Conservation (phyloP, 2,113 vertebrate species). For the Hystrix cristata region DNA sequence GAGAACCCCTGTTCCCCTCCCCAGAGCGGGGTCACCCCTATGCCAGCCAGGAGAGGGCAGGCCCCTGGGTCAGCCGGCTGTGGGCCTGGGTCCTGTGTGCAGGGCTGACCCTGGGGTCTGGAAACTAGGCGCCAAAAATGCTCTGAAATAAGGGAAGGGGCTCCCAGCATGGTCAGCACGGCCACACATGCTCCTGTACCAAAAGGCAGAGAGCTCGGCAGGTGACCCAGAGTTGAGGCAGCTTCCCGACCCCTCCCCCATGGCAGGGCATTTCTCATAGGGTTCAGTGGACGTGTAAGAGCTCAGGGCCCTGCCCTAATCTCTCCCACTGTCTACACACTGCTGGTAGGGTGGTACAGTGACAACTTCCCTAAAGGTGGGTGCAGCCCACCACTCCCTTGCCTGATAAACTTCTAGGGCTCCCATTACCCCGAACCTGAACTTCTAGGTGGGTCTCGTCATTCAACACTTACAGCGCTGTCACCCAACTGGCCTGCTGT, state of each 20-base stretch:
- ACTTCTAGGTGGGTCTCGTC: not conserved
- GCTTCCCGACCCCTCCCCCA: fast-evolving
- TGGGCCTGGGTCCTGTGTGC: not conserved
- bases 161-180: not conserved
- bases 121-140: fast-evolving
- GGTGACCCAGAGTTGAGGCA: not conserved
- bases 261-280: fast-evolving
- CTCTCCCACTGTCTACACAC: fast-evolving
- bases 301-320: not conserved
- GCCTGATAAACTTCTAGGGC: not conserved
- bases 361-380: fast-evolving
- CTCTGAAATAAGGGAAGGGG: not conserved
- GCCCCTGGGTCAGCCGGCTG: fast-evolving
- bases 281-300: not conserved
- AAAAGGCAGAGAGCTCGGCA: too few relatives aligned
- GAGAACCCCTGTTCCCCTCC: fast-evolving
- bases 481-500: not conserved
- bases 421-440: fast-evolving
- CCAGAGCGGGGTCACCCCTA: not conserved
- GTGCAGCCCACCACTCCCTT: fast-evolving
- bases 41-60: fast-evolving
- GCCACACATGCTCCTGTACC: not conserved
- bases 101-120: not conserved
- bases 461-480: fast-evolving
- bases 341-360: fast-evolving